Percentiles rank a stretch among this genome's conserved stretches.
phyloP scores from a whole-genome alignment of 1,140 invertebrate species.

The Atta colombica region DNA sequence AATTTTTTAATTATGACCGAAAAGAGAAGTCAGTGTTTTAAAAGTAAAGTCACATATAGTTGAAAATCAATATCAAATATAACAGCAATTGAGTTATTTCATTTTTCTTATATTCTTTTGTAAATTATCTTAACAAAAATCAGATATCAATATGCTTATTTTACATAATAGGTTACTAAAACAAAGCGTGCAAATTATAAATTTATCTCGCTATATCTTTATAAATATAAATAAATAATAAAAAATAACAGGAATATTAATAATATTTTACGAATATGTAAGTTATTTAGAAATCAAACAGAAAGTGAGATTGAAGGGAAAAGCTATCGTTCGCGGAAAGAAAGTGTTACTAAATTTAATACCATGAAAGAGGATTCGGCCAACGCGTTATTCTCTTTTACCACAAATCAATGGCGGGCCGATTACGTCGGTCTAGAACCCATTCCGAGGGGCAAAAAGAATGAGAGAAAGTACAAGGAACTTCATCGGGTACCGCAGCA shows the following conservation, averaged over 20 bases:
- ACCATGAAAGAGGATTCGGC: neutral
- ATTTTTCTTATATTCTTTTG: neutral
- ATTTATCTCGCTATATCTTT: neutral
- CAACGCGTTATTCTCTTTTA: slow-evolving; percentile 51
- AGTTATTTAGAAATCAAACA: slow-evolving; percentile 15
- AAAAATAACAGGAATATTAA: neutral
- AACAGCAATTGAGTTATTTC: neutral
- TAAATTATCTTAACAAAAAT: slow-evolving; percentile 5
- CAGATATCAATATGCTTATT: neutral
- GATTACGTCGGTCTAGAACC: slow-evolving; percentile 71
- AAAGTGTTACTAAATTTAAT: slow-evolving; percentile 61
- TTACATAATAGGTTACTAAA: neutral
- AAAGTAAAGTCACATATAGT: neutral
- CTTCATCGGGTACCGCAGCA: slow-evolving; percentile 41
- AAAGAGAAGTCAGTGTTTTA: neutral
- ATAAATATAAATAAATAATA: neutral
- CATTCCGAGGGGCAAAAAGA: slow-evolving; percentile 23
- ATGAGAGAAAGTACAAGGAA: slow-evolving; percentile 45
- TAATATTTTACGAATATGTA: neutral
- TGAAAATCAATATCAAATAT: neutral
- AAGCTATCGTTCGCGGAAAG: neutral
- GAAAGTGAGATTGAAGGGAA: neutral
- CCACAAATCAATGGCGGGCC: slow-evolving; percentile 69
- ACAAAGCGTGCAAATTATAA: neutral
- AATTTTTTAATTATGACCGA: neutral